Percentiles rank a stretch among this genome's conserved stretches.
Evolutionary conservation across 2,888 invertebrate genomes (phyloP).

Genomic region (Argynnis bischoffii): DNA sequence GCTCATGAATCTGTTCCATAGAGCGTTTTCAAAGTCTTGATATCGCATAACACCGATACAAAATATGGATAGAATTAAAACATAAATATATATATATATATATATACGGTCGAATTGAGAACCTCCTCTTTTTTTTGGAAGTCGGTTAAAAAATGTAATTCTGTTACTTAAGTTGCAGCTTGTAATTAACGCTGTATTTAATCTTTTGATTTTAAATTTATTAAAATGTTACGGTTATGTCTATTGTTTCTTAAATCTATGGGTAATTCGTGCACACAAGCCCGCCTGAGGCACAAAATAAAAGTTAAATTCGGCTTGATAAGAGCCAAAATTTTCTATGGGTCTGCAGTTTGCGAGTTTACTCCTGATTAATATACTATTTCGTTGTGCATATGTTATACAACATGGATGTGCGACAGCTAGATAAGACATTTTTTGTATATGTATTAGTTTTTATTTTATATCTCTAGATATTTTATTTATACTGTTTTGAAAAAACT

Average conservation of each 20-base stretch:
- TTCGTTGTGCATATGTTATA: conserved; percentile 30
- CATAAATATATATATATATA: no score
- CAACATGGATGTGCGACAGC: conserved; percentile 6
- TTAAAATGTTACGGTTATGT: conserved; percentile 41
- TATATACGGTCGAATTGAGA: no score
- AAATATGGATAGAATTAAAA: no score
- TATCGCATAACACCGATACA: no score
- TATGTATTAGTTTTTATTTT: no score
- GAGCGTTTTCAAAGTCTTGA: no score
- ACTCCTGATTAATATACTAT: conserved; percentile 35
- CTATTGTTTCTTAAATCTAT: conserved; percentile 44
- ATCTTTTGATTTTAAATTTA: not conserved
- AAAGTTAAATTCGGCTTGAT: conserved; percentile 73
- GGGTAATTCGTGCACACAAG: conserved; percentile 61
- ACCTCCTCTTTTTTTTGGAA: no score
- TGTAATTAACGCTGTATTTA: no score
- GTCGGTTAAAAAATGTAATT: no score
- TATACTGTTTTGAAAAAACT: no score
- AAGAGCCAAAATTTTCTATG: conserved; percentile 81
- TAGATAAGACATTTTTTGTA: conserved; percentile 1
- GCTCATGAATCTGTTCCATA: no score
- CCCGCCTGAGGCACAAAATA: conserved; percentile 74
- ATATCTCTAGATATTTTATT: no score
- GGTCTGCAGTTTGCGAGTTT: conserved; percentile 58
- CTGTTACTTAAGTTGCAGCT: not conserved